These are phyloP conservation scores for Hermaeophaga mercurialis DNA, from an alignment of 2,888 invertebrate species.

Conservation along the genomic window DNA sequence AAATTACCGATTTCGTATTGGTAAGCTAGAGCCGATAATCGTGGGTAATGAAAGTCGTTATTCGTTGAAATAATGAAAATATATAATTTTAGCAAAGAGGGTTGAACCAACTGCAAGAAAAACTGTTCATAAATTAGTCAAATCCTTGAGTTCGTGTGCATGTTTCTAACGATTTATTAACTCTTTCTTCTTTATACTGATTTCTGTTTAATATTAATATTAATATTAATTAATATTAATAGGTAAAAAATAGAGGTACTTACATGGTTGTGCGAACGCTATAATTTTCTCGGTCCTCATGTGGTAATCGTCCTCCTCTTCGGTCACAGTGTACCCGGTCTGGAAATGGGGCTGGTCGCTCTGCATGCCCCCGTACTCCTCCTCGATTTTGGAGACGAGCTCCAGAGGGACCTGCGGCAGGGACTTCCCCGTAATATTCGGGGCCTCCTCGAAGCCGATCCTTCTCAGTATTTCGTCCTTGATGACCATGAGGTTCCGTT, in stretches of 20 bases:
- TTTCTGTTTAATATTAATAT: too few species aligned
- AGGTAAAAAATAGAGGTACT: slow-evolving; percentile 35
- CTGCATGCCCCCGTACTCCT: slow-evolving; percentile 55
- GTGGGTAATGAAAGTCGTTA: too few species aligned
- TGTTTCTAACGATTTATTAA: too few species aligned
- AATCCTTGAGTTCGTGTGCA: too few species aligned
- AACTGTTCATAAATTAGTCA: too few species aligned
- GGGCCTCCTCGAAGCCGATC: slow-evolving; percentile 61
- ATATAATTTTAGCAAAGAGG: too few species aligned
- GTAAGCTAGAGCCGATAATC: too few species aligned
- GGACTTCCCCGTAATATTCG: slow-evolving; percentile 65
- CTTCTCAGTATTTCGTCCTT: slow-evolving; percentile 66
- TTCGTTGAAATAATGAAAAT: too few species aligned
- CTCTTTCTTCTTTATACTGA: too few species aligned
- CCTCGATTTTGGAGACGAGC: slow-evolving; percentile 50
- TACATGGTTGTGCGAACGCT: slow-evolving; percentile 67
- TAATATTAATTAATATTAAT: too few species aligned
- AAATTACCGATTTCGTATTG: too few species aligned
- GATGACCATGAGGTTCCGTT: slow-evolving; percentile 63
- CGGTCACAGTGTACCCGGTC: slow-evolving; percentile 60
- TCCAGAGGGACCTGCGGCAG: slow-evolving; percentile 63
- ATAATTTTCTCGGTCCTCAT: slow-evolving; percentile 71
- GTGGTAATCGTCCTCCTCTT: slow-evolving; percentile 70
- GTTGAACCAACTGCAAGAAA: too few species aligned
- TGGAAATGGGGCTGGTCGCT: slow-evolving; percentile 56